Base-by-base conservation (phyloP, 92 coral and sea anemone genomes). In the Parazoanthus darwini region DNA sequence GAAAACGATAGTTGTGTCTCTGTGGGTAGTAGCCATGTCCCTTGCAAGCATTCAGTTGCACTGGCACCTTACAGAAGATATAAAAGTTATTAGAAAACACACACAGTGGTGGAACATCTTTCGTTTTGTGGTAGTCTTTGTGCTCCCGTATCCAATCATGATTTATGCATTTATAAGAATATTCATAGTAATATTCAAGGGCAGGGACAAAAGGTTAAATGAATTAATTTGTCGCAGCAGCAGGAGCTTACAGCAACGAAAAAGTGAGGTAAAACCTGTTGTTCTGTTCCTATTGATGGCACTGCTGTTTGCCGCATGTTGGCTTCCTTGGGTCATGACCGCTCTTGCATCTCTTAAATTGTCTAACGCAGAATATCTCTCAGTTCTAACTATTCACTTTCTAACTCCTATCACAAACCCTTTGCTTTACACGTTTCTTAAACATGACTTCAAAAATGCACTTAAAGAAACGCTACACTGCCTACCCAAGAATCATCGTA, bases 71-170 rank as follows among this genome's bases (percentile, higher is more conserved):
- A 70, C 71, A 18, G 11, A 39, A 23, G 23, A 36, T 8, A 36
- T 35, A 39, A 10, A 79, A 6, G 63, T 76, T 2, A 20, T 6
- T 18, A 16, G 5, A 0, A 44, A 38, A 38, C 11, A 39, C 18
- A 72, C 81, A 13, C 11, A 81, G 73, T 84, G 88, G 10, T 87
- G 92, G 54, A 80, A 88, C 25, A 88, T 88, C 18, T 86, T 88
- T 56, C 90, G 96, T 77, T 87, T 94, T 58, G 86, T 90, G 46
- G 15, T 88, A 44, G 94, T 94, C 26, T 94, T 94, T 80, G 81
- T 86, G 6, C n/a, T 94, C 7, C 96, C 96, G 18, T 94, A 92
- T 72, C 77, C 74, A 8, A 86, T 88, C 37, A 94, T 94, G 74
- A 78, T 92, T 14, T 94, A 92, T 79, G 86, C 88, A 23, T 93